Evolutionary conservation across 2,888 invertebrate species (phyloP), one percentile per base, ranked within the genome.

Genomic region (Drosophila rellima): DNA sequence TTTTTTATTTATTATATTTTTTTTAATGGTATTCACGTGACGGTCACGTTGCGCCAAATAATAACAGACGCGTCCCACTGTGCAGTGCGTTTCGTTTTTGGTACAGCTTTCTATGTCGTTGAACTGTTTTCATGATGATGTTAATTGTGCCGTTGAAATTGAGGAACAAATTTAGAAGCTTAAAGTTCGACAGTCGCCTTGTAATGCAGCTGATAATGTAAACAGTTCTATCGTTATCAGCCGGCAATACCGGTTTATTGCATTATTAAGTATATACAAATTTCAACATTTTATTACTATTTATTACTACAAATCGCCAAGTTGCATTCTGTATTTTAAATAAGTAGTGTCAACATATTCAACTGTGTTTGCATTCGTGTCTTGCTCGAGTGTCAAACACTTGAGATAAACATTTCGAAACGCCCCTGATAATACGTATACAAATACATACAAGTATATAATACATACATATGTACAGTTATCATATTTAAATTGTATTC

Each of bases 91-190:
- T 59, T 61, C 33, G 40, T 42, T 48, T 48, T 33, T 31, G 44
- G 51, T 50, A 70, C 23, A 44, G 33, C 47, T 70, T 78, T 82
- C 60, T 66, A 59, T 71, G 82, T 78, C 82, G 65, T 68, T 82
- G 80, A 80, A 82, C 80, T 62, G 62, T 52, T 50, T 78, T 78
- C 66, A 45, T n/a, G 7, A 26, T 40, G 47, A 35, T 44, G 20
- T 2, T 47, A 44, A 37, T 66, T 57, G 26, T 35, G 54, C 48
- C 26, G 13, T 33, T 54, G n/a, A 40, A 42, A 18, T 42, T 42
- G n/a, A 5, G 20, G 8, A 20, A 31, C 40, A 42, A 31, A n/a
- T 10, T 37, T 11, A 13, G 11, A 52, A 50, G n/a, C 39, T 40
- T 15, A 44, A 18, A 42, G 57, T 23, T 59, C 23, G 37, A 31